These are phyloP conservation scores for Astatotilapia flaviijosephi DNA, from an alignment of 2,113 vertebrate species.

Conservation along the genomic window DNA sequence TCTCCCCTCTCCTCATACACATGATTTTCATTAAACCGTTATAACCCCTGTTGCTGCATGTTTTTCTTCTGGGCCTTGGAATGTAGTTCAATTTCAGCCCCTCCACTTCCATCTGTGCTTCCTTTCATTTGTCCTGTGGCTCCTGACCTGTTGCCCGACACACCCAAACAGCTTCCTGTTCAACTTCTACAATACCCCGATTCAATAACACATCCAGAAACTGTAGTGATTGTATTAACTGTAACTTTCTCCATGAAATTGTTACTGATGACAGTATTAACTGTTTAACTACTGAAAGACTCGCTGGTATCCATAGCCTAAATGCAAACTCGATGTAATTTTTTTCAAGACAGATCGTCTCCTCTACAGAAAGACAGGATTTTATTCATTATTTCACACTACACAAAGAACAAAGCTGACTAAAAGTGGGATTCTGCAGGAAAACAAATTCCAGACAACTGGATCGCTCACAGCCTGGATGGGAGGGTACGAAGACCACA, in stretches of 20 bases:
- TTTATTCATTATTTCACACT: background rate
- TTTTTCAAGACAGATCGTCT: background rate
- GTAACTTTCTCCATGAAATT: background rate
- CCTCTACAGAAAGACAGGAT: slow-evolving; percentile 13
- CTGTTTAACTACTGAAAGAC: background rate
- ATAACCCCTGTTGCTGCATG: slow-evolving; percentile 39
- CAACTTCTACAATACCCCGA: background rate
- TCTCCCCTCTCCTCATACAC: slow-evolving; percentile 26
- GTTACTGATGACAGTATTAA: background rate
- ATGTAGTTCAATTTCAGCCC: slow-evolving; percentile 56
- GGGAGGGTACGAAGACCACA: slow-evolving; percentile 31
- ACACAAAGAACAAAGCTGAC: background rate
- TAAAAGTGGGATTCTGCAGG: slow-evolving; percentile 9
- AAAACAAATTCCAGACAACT: slow-evolving; percentile 45
- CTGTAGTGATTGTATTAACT: background rate
- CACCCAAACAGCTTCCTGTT: slow-evolving; percentile 63
- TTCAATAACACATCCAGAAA: background rate
- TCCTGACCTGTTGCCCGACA: slow-evolving; percentile 63
- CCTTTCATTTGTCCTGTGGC: slow-evolving; percentile 68
- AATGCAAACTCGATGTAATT: background rate
- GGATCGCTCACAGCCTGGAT: slow-evolving; percentile 13
- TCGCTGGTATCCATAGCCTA: background rate
- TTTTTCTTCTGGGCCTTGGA: slow-evolving; percentile 59
- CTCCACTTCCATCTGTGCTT: slow-evolving; percentile 65
- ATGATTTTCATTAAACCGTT: slow-evolving; percentile 61